Percentiles rank a stretch among this genome's conserved stretches.
phyloP scores from a whole-genome alignment of 2,113 vertebrate genomes.

The Athene cunicularia region DNA sequence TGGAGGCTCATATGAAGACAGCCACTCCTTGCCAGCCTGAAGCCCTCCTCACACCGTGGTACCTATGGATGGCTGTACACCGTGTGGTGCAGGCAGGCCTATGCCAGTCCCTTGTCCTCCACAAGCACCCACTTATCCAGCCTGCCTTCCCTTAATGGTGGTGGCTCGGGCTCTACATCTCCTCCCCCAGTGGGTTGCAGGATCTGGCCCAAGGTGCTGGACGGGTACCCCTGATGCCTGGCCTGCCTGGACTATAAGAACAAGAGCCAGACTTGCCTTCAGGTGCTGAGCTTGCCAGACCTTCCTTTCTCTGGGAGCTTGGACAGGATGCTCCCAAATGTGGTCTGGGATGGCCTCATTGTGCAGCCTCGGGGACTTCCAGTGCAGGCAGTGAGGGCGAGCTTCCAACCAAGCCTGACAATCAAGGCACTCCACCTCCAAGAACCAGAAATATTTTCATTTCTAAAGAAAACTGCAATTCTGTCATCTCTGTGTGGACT shows the following conservation, averaged over 20 bases:
- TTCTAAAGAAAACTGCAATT: neutral
- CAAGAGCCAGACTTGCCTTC: neutral
- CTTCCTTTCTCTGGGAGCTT: neutral
- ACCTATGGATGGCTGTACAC: neutral
- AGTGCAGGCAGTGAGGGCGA: neutral
- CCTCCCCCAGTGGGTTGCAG: neutral
- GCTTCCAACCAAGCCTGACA: neutral
- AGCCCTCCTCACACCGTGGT: neutral
- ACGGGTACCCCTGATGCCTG: neutral
- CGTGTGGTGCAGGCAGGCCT: neutral
- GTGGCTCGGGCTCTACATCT: neutral
- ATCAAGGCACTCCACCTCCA: neutral
- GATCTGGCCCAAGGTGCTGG: neutral
- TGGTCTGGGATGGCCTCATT: neutral
- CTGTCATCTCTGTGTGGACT: neutral
- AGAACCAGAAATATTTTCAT: neutral
- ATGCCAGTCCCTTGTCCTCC: neutral
- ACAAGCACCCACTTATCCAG: neutral
- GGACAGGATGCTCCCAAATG: neutral
- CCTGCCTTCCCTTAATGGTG: neutral
- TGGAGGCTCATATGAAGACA: neutral
- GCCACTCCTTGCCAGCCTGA: neutral
- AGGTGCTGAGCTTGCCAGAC: neutral
- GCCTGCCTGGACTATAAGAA: neutral
- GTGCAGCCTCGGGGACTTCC: neutral